A percentile compares a stretch with the other conserved stretches of the same genome.
Conservation (phyloP, 2,797 vertebrate genomes). For the Poecilia picta region DNA sequence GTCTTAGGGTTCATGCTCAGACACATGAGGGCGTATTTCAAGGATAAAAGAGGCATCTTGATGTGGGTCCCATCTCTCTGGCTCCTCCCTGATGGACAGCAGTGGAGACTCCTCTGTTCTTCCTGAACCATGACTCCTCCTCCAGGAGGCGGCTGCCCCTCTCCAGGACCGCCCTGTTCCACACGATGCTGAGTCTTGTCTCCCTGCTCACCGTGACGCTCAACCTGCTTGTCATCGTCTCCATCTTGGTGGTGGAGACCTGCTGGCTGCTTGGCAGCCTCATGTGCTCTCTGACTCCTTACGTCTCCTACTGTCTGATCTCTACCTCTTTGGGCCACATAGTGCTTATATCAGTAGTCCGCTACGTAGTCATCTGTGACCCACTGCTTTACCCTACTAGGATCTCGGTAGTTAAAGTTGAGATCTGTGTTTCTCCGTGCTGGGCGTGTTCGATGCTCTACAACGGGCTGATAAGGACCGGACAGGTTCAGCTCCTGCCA, state of each 20-base stretch:
- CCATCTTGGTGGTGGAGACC: conserved; percentile 78
- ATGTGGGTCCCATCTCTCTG: no score
- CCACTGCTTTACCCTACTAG: conserved; percentile 58
- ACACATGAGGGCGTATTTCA: no score
- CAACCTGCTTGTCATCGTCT: conserved; percentile 77
- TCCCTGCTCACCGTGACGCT: conserved; percentile 44
- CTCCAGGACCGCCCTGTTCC: not conserved
- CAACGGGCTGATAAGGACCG: conserved; percentile 35
- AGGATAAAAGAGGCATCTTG: no score
- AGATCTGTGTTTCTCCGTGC: conserved; percentile 35
- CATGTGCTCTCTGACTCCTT: conserved; percentile 71
- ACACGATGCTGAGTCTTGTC: not conserved
- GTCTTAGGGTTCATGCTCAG: no score
- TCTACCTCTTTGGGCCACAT: conserved; percentile 80
- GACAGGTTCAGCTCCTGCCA: conserved; percentile 42
- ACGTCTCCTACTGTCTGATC: conserved; percentile 51
- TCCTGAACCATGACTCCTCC: not conserved
- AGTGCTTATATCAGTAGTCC: conserved; percentile 71
- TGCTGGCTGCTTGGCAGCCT: conserved; percentile 80
- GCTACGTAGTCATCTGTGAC: conserved; percentile 54
- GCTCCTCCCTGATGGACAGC: no score
- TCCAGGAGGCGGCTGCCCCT: not conserved
- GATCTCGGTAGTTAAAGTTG: conserved; percentile 41
- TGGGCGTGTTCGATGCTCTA: conserved; percentile 58
- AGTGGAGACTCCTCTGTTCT: no score